Evolutionary conservation across 2,888 invertebrate species (phyloP).

Genomic region (Pristionchus exspectatus): DNA sequence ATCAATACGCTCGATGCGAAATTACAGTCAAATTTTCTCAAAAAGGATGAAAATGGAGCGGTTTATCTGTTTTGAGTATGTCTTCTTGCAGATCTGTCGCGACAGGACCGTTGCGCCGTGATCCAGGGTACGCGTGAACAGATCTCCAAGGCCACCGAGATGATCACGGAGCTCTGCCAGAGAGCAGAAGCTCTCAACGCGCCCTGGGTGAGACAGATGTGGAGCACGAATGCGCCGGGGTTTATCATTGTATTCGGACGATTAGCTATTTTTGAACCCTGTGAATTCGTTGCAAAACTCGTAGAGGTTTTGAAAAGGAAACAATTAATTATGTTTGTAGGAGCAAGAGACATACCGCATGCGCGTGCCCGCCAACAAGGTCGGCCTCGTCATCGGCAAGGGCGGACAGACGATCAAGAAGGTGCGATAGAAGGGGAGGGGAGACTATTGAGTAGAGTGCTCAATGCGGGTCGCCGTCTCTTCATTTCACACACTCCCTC

Average conservation of each 20-base stretch:
- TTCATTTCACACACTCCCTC: no score
- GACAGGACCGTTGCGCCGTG: conserved; percentile 91
- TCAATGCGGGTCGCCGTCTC: no score
- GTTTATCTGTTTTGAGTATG: no score
- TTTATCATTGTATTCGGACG: not conserved
- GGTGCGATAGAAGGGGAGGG: conserved; percentile 56
- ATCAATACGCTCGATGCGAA: no score
- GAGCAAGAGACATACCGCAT: conserved; percentile 72
- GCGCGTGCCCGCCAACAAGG: conserved; percentile 92
- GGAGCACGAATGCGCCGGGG: not conserved
- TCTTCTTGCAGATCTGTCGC: conserved; percentile 86
- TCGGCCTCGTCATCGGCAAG: conserved; percentile 96
- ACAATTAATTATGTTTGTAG: not conserved
- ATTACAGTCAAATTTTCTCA: no score
- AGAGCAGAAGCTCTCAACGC: conserved; percentile 60
- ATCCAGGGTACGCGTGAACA: conserved; percentile 90
- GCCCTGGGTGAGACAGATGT: conserved; percentile 62
- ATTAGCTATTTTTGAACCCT: not conserved
- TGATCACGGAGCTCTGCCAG: conserved; percentile 76
- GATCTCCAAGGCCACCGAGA: conserved; percentile 76
- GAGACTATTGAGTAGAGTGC: no score
- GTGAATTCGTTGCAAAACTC: not conserved
- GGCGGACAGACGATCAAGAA: conserved; percentile 97
- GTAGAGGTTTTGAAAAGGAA: not conserved
- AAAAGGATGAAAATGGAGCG: no score